Base-by-base conservation (phyloP, 2,113 vertebrate genomes). In the Sander vitreus region DNA sequence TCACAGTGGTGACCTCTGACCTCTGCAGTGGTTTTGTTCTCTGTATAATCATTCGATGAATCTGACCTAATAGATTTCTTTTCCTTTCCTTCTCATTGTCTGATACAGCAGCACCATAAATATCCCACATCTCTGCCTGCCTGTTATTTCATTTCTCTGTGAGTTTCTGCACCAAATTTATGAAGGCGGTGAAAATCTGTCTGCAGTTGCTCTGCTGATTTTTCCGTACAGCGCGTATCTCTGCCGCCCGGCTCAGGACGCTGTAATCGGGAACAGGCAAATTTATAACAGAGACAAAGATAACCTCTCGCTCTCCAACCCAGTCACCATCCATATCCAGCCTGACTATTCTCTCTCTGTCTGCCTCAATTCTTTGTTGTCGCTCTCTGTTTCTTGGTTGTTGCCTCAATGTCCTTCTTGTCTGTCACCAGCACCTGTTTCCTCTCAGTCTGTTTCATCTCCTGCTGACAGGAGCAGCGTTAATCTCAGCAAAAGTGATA, bases 91-190 rank as follows among this genome's bases (percentile, higher is more conserved):
- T 50, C 69, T 60, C 8, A 36, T 39, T 54, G 43, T 77, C 65
- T 19, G 43, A 59, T 50, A 21, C 65, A 62, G 62, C 0, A n/a
- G 55, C 47, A 3, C 45, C 50, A 80, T 87, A 87, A 87, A 80
- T 73, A 80, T 67, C 25, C 50, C 54, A 57, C 75, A 33, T 64
- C 48, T 36, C 43, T 27, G 43, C 54, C 80, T 86, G 85, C 47
- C 78, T 86, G 85, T 84, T 81, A 76, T 86, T 88, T 72, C 74
- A 86, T 89, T 83, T 86, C 67, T 76, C 45, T 55, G 80, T 25
- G 79, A 89, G 53, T 39, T 62, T 68, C 47, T 21, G 43, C 36
- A 64, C 23, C 55, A n/a, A 62, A 85, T 88, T 78, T 55, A 87
- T 77, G 58, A 63, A 72, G 63, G 47, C 19, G 12, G 66, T 62